Conservation (phyloP, 1,140 invertebrate species). For the Megalonaias nervosa region DNA sequence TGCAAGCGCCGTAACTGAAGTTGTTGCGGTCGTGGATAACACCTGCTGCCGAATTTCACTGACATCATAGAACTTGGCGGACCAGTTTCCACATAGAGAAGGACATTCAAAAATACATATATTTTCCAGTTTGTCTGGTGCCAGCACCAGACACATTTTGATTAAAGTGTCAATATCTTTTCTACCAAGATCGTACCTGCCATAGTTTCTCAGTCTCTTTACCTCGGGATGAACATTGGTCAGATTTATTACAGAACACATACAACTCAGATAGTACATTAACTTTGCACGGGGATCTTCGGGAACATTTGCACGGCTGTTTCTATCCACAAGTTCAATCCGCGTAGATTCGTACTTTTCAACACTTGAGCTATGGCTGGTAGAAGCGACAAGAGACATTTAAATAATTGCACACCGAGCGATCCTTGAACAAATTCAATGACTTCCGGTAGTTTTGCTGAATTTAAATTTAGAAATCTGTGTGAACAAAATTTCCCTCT, state of each 20-base stretch:
- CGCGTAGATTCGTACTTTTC: too few species aligned
- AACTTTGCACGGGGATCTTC: slow-evolving; percentile 31
- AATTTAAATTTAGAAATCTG: too few species aligned
- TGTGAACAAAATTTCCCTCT: too few species aligned
- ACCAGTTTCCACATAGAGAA: slow-evolving; percentile 34
- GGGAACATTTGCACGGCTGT: slow-evolving; percentile 19
- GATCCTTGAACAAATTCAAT: too few species aligned
- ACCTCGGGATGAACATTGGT: slow-evolving; percentile 23
- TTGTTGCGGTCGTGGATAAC: background rate
- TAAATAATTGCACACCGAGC: too few species aligned
- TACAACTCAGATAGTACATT: slow-evolving; percentile 44
- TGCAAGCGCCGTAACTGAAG: too few species aligned
- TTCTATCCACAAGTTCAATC: background rate
- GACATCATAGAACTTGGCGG: slow-evolving; percentile 42
- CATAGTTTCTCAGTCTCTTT: slow-evolving; percentile 26
- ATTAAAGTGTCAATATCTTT: slow-evolving; percentile 28
- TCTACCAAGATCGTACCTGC: slow-evolving; percentile 19
- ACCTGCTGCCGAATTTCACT: slow-evolving; percentile 27
- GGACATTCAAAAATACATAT: slow-evolving; percentile 45
- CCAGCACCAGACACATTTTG: slow-evolving; percentile 23
- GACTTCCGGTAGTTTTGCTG: too few species aligned
- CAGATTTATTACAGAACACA: slow-evolving; percentile 25
- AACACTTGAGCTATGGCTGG: too few species aligned
- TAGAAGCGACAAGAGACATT: too few species aligned
- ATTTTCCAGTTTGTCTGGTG: slow-evolving; percentile 23